Evolutionary conservation across 30 jellyfish, hydroid and myxozoan species (phyloP).

Genomic region (Hydra vulgaris): DNA sequence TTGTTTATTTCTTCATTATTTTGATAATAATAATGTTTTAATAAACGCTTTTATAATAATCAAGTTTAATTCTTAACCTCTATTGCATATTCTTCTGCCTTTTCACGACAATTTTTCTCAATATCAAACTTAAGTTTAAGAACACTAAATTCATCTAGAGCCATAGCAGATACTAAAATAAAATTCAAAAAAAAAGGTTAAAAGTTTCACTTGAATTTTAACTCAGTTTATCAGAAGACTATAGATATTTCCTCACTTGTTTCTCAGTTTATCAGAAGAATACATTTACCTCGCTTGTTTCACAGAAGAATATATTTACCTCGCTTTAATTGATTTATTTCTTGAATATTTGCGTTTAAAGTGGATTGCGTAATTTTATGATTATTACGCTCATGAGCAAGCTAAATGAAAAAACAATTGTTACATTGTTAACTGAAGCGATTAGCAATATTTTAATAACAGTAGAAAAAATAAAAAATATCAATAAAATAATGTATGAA

Average conservation of each 20-base stretch:
- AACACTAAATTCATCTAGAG: slow-evolving; percentile 74
- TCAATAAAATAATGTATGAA: no score
- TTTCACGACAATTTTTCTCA: slow-evolving; percentile 66
- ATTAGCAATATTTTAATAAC: no score
- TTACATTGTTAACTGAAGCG: neutral
- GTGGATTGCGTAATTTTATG: slow-evolving; percentile 45
- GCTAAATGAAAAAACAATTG: slow-evolving; percentile 28
- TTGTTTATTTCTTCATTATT: neutral
- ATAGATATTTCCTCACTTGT: no score
- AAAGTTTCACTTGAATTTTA: neutral
- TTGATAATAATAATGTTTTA: no score
- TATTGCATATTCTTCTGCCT: slow-evolving; percentile 85
- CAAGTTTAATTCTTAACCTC: no score
- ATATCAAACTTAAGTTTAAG: slow-evolving; percentile 51
- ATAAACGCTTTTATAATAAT: no score
- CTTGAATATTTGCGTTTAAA: slow-evolving; percentile 32
- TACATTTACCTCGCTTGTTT: no score
- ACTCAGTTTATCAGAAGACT: no score
- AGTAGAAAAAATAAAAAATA: no score
- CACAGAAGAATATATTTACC: no score
- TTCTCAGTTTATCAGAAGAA: no score
- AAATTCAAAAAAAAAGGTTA: neutral
- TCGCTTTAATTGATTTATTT: slow-evolving; percentile 64
- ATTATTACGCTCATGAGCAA: slow-evolving; percentile 47
- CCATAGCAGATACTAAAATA: slow-evolving; percentile 85